Base-by-base conservation (phyloP, 1,140 invertebrate species). In the Mesaphorura yosii region DNA sequence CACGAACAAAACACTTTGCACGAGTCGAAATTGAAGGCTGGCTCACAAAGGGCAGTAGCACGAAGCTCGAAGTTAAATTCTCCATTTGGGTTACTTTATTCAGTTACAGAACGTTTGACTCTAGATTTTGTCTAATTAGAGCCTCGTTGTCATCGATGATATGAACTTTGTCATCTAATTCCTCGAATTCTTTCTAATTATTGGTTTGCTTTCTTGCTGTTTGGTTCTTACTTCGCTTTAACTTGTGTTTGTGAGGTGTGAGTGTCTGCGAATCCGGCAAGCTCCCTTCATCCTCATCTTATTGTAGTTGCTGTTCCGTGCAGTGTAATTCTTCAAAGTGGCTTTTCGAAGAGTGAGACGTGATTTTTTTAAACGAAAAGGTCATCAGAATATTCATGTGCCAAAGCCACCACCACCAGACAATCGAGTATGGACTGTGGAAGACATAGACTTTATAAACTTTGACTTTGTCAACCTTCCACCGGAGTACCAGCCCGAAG, bases 361-460 rank as follows among this genome's bases (percentile, higher is more conserved):
- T 2, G 38, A 41, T n/a, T 28, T 40, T 52, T 52, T 40, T 29
- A 50, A 22, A 50, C 12, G 48, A 22, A 50, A 38, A 50, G 40
- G 3, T 17, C 34, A 38, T n/a, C 12, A 15, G n/a, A 27, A 27
- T 19, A 6, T 14, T 14, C 10, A 27, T 3, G 22, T 25, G 15
- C 14, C 4, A 12, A 22, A 7, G 40, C 15, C 7, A 26, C 17
- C 17, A 10, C 48, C 29, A 4, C 53, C 42, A 38, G 50, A 31
- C 31, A 48, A 38, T 49, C 58, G 46, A 58, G 50, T 62, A 62
- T 62, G 59, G 59, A 62, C 59, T 39, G 59, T 62, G 52, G 59
- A 62, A 38, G 55, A 62, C 34, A 58, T 62, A 31, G 53, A 62
- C 27, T 62, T 47, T 51, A 39, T 54, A n/a, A 55, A 47, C 41